These are phyloP conservation scores for Xiphias gladius DNA, from an alignment of 2,113 vertebrate species.

Conservation along the genomic window DNA sequence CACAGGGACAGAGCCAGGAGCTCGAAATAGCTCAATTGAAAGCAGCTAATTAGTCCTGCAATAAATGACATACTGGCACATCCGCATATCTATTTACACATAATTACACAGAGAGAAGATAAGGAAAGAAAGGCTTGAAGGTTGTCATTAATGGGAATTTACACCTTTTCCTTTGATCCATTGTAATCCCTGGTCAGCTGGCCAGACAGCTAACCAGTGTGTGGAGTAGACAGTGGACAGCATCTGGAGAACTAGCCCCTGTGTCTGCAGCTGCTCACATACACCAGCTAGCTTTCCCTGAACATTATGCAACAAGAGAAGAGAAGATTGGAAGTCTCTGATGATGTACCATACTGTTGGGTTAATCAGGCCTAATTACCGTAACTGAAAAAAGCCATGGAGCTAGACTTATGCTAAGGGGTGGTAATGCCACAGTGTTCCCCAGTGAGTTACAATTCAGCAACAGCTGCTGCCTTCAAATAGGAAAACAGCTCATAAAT, in stretches of 20 bases:
- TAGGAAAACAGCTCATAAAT: constrained; percentile 77
- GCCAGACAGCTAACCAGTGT: constrained; percentile 64
- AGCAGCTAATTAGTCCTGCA: constrained; percentile 48
- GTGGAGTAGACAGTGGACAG: constrained; percentile 69
- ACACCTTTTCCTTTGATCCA: constrained; percentile 59
- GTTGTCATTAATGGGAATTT: constrained; percentile 53
- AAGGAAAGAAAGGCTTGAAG: constrained; percentile 16
- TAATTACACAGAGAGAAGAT: not conserved
- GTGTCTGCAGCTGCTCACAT: constrained; percentile 30
- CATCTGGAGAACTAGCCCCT: constrained; percentile 78
- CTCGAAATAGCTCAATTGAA: constrained; percentile 34
- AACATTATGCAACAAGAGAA: constrained; percentile 16
- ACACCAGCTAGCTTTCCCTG: constrained; percentile 2
- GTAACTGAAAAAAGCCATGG: not conserved
- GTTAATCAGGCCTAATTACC: not conserved
- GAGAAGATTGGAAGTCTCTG: not conserved
- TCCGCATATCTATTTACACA: not conserved
- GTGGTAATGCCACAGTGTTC: constrained; percentile 38
- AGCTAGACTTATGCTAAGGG: constrained; percentile 12
- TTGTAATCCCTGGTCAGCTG: constrained; percentile 53
- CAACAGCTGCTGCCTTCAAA: constrained; percentile 74
- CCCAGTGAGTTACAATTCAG: constrained; percentile 40
- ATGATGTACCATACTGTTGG: not conserved
- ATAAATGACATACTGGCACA: constrained; percentile 34
- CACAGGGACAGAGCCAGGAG: constrained; percentile 43